Base-by-base conservation (phyloP, 2,113 vertebrate genomes). In the Prunella fulvescens region DNA sequence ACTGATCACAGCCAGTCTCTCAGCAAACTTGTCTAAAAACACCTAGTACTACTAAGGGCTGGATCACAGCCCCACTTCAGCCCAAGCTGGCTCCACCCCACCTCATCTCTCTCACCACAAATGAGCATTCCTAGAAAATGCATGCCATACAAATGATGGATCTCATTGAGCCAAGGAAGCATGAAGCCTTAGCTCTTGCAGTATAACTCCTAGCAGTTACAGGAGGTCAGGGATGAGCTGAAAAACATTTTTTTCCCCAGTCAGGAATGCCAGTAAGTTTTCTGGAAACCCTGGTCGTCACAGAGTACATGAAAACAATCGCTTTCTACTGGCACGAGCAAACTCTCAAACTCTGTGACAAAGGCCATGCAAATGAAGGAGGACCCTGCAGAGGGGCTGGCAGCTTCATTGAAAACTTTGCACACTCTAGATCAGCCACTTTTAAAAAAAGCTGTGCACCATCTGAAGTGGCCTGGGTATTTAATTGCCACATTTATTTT, bases 401-500 rank as follows among this genome's bases (percentile, higher is more conserved):
- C 42, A 91, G 31, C 33, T 85, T 85, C 66, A 80, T 10, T 82
- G 70, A 91, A 91, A 87, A 69, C 48, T 84, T 78, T 11, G 5
- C 31, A 88, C 61, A 26, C 33, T 62, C 64, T 83, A 57, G 37
- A 78, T 47, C 60, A 60, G 71, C 42, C 88, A 48, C 74, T 86
- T 82, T 61, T 69, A 14, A 77, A 65, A 60, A 70, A 86, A 86
- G 71, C 71, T 42, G 9, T 77, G 72, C 70, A 62, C 45, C 84
- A 66, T 85, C 58, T 73, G 87, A 90, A 94, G 58, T 47, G 85
- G 47, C 35, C 66, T 88, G 62, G 14, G 19, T 39, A 90, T 70
- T 91, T 89, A 87, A 79, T 58, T 90, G 66, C 11, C 42, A 66
- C 47, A 28, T 93, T 91, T 89, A 65, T 90, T 85, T 97, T 92